phyloP scores from a whole-genome alignment of 2,888 invertebrate species.

The Lordiphosa andalusiaca region DNA sequence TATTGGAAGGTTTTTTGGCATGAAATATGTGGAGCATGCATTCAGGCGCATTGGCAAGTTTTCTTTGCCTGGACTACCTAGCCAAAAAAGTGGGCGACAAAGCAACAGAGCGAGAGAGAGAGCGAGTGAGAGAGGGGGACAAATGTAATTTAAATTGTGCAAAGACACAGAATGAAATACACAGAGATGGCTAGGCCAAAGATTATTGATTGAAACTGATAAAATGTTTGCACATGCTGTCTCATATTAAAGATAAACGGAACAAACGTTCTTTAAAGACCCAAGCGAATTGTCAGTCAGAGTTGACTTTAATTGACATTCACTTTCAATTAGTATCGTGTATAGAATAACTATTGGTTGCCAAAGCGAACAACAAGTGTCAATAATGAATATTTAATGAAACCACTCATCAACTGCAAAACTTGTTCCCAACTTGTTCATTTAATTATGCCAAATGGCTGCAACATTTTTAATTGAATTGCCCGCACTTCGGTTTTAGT shows the following conservation, averaged over 20 bases:
- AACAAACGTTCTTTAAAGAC: neutral
- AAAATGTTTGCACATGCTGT: conserved; percentile 12
- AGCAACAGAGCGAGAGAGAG: neutral
- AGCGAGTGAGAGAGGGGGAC: conserved; percentile 13
- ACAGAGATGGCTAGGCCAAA: conserved; percentile 9
- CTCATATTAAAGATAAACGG: neutral
- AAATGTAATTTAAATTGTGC: conserved; percentile 54
- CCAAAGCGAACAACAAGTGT: conserved; percentile 20
- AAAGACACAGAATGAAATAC: conserved; percentile 21
- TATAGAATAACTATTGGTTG: neutral
- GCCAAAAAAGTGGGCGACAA: neutral
- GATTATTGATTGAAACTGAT: conserved; percentile 43
- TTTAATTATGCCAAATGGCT: conserved; percentile 24
- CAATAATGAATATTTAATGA: conserved; percentile 30
- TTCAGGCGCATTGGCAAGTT: conserved; percentile 18
- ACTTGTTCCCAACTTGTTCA: neutral
- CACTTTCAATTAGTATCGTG: neutral
- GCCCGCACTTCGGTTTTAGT: neutral
- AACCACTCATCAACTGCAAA: neutral
- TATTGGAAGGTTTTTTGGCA: conserved; percentile 8
- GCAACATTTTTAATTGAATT: conserved; percentile 15
- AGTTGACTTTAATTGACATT: neutral
- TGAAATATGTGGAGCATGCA: conserved; percentile 29
- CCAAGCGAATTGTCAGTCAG: neutral
- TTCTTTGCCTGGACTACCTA: conserved; percentile 17